A percentile compares a stretch with the other conserved stretches of the same genome.
These are phyloP conservation scores for Eublepharis macularius DNA, from an alignment of 2,113 vertebrate genomes.

Conservation along the genomic window DNA sequence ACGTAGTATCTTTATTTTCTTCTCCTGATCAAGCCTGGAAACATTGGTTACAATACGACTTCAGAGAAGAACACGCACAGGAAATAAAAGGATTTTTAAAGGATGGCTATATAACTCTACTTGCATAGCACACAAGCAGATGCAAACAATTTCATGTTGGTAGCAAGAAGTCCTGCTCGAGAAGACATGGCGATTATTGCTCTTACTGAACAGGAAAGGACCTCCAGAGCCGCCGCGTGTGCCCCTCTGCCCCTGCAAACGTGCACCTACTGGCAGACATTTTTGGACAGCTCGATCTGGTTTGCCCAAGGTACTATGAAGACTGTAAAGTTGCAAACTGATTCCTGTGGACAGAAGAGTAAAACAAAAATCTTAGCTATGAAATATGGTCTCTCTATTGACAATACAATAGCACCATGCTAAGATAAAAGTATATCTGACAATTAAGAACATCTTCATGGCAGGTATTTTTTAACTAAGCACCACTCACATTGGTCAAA, in stretches of 20 bases:
- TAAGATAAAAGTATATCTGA: background rate
- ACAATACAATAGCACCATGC: background rate
- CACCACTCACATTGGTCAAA: too few species aligned
- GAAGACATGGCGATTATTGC: background rate
- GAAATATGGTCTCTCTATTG: background rate
- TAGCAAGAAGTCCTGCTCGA: background rate
- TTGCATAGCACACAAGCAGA: slow-evolving; percentile 25
- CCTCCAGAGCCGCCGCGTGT: background rate
- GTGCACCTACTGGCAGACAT: background rate
- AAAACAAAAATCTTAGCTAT: background rate
- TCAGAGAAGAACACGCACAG: background rate
- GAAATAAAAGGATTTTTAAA: background rate
- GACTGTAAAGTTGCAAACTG: background rate
- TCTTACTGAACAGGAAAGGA: background rate
- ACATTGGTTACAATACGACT: background rate
- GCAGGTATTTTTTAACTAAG: too few species aligned
- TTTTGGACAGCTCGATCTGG: accelerated
- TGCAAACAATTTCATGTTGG: background rate
- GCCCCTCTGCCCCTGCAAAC: background rate
- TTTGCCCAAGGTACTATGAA: background rate
- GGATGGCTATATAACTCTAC: slow-evolving; percentile 19
- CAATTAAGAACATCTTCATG: background rate
- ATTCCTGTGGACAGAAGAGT: background rate
- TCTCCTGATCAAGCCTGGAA: background rate
- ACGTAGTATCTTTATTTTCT: background rate